Conservation (phyloP, 2,113 vertebrate genomes). For the Labeo catla region DNA sequence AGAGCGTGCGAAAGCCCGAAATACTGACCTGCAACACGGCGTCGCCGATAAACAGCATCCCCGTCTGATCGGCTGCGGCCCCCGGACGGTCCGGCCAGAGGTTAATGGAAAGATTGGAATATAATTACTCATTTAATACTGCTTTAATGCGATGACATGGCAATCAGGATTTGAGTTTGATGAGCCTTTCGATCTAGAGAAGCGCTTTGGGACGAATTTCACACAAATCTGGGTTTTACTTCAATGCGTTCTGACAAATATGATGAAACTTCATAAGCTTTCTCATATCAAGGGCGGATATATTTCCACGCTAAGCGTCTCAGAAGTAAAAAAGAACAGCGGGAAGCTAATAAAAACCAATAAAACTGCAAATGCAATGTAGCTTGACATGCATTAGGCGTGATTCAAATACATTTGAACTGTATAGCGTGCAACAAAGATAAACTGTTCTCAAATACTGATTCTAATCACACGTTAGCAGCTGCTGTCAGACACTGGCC, state of each 20-base stretch:
- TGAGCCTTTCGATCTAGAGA: conserved; percentile 60
- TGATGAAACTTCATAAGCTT: conserved; percentile 51
- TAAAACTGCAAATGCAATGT: not conserved
- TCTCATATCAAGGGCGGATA: conserved; percentile 32
- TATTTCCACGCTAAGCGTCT: not conserved
- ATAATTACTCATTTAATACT: conserved; percentile 69
- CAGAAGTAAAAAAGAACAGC: not conserved
- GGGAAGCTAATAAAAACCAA: conserved; percentile 19
- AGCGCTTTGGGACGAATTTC: conserved; percentile 57
- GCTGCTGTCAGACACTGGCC: not conserved
- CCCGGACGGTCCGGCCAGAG: conserved; percentile 66
- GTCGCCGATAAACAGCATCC: conserved; percentile 92
- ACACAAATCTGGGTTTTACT: conserved; percentile 64
- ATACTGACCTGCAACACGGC: conserved; percentile 90
- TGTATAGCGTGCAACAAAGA: not conserved
- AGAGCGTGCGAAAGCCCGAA: conserved; percentile 36
- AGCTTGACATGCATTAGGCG: not conserved
- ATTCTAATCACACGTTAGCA: conserved; percentile 5
- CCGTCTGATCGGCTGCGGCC: conserved; percentile 88
- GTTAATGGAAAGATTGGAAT: conserved; percentile 78
- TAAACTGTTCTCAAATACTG: not conserved
- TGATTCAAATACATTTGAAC: conserved; percentile 8
- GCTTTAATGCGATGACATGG: conserved; percentile 63
- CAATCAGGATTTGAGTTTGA: conserved; percentile 60
- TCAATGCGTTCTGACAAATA: conserved; percentile 61